Evolutionary conservation across 2,888 invertebrate genomes (phyloP).

Genomic region (Agrochola lota): DNA sequence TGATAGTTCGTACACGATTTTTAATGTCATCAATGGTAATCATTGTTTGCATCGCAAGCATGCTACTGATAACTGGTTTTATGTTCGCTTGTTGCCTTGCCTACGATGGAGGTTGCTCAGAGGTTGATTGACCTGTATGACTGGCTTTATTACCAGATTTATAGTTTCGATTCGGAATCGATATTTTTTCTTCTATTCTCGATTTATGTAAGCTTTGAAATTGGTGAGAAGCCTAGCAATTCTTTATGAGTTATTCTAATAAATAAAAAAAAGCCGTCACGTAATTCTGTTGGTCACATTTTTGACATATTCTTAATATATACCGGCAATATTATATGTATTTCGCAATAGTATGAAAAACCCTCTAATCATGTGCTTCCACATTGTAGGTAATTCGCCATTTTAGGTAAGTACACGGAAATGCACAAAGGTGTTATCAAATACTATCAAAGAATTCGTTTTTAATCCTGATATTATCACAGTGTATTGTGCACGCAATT

Average conservation of each 20-base stretch:
- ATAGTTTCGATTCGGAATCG: not conserved
- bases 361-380: not conserved
- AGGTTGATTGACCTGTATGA: constrained; percentile 49
- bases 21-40: constrained; percentile 48
- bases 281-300: not conserved
- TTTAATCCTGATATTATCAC: constrained; percentile 7
- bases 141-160: constrained; percentile 25
- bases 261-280: not conserved
- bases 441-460: not conserved
- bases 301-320: not conserved
- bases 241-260: not conserved
- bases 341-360: not conserved
- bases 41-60: constrained; percentile 40
- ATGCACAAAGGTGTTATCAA: not conserved
- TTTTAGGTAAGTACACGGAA: not conserved
- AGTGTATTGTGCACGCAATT: constrained; percentile 4
- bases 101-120: constrained; percentile 25
- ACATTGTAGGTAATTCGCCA: not conserved
- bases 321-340: not conserved
- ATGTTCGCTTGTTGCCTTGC: constrained; percentile 27
- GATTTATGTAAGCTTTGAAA: not conserved
- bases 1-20: constrained; percentile 52
- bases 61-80: constrained; percentile 56
- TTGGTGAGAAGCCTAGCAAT: not conserved
- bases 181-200: not conserved